Percentiles rank a stretch among this genome's conserved stretches.
Evolutionary conservation across 92 coral and sea anemone genomes (phyloP).

Genomic region (Anthopleura xanthogrammica): DNA sequence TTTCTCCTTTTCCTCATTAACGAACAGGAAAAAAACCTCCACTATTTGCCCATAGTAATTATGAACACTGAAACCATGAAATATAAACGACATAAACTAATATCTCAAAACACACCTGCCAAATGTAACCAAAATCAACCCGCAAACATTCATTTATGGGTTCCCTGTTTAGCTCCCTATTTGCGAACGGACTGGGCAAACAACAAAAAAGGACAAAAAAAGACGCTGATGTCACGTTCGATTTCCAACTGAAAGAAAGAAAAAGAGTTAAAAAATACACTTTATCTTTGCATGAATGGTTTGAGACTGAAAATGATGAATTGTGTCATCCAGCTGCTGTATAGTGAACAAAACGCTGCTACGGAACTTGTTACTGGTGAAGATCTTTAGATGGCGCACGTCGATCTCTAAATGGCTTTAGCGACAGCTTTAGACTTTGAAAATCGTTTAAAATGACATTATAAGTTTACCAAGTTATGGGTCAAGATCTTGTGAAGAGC

Average conservation of each 20-base stretch:
- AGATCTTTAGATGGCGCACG: not conserved
- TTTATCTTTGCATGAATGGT: not conserved
- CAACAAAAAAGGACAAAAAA: not conserved
- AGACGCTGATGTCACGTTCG: not conserved
- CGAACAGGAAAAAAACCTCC: no score
- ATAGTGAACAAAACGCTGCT: not conserved
- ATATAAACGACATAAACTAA: not conserved
- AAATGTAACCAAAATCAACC: not conserved
- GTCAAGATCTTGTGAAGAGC: slow-evolving; percentile 59
- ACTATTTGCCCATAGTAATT: no score
- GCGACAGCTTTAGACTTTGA: not conserved
- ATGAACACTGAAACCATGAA: not conserved
- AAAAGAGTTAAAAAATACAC: not conserved
- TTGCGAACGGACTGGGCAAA: slow-evolving; percentile 8
- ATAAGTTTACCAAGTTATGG: slow-evolving; percentile 38
- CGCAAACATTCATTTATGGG: not conserved
- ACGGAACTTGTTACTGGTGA: not conserved
- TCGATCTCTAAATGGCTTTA: not conserved
- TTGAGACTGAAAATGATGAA: not conserved
- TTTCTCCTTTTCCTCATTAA: no score
- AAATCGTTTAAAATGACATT: slow-evolving; percentile 19
- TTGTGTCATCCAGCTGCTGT: not conserved
- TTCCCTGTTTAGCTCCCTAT: slow-evolving; percentile 1
- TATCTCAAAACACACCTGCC: not conserved
- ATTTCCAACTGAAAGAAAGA: not conserved